phyloP scores from a whole-genome alignment of 2,797 vertebrate species.

The Enteromius mattozi region DNA sequence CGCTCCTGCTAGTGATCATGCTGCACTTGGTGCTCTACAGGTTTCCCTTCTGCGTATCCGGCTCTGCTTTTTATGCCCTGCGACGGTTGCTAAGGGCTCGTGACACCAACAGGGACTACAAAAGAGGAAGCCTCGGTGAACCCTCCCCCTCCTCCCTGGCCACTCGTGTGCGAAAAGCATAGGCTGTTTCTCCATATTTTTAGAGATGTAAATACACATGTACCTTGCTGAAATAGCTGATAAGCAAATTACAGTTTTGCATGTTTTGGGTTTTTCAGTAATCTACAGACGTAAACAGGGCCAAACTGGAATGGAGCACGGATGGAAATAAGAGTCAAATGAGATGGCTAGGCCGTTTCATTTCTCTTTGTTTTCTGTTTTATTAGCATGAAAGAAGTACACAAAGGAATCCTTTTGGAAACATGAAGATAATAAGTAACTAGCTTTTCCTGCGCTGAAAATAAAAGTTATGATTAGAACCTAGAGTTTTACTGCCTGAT shows the following conservation, averaged over 20 bases:
- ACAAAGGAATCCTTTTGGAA: background rate
- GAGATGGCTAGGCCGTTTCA: background rate
- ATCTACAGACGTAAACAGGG: conserved; percentile 1
- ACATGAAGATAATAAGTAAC: background rate
- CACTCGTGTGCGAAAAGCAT: conserved; percentile 45
- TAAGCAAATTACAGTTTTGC: conserved; percentile 76
- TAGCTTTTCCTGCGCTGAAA: background rate
- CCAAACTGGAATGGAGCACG: background rate
- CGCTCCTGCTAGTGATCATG: conserved; percentile 72
- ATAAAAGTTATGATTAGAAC: background rate
- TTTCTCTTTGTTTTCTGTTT: conserved; percentile 5
- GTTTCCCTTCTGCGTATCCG: conserved; percentile 63
- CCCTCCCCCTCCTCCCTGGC: conserved; percentile 42
- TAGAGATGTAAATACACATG: conserved; percentile 55
- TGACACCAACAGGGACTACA: conserved; percentile 68
- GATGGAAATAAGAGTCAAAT: conserved; percentile 48
- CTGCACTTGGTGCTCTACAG: conserved; percentile 70
- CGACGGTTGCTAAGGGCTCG: conserved; percentile 65
- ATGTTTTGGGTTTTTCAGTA: conserved; percentile 36
- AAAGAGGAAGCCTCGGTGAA: conserved; percentile 72
- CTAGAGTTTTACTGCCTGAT: background rate
- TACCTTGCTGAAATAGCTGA: conserved; percentile 42
- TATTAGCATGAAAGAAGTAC: background rate
- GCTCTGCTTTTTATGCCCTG: conserved; percentile 72
- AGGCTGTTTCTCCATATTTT: conserved; percentile 67